A percentile compares a stretch with the other conserved stretches of the same genome.
phyloP scores from a whole-genome alignment of 2,888 invertebrate genomes.

The Pyrgus malvae region DNA sequence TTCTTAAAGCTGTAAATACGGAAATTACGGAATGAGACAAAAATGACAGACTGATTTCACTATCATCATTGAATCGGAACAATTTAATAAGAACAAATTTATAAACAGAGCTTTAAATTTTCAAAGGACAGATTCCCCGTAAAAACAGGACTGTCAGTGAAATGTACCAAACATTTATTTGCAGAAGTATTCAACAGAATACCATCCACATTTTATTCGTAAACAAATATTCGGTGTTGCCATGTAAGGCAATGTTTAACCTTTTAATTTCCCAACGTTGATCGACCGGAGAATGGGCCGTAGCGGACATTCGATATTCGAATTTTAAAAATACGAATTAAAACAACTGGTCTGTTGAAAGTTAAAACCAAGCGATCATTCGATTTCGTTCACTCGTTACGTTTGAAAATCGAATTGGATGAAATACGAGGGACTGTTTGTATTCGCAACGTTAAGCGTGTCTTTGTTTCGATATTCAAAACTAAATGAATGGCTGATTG shows the following conservation, averaged over 20 bases:
- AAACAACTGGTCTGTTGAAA: slow-evolving; percentile 27
- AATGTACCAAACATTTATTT: neutral
- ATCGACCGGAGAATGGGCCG: slow-evolving; percentile 25
- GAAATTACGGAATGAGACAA: too few species aligned
- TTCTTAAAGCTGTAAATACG: too few species aligned
- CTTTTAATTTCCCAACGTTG: slow-evolving; percentile 26
- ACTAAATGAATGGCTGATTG: slow-evolving; percentile 14
- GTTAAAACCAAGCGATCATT: slow-evolving; percentile 28
- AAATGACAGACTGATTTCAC: too few species aligned
- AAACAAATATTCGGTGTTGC: slow-evolving; percentile 22
- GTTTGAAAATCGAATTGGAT: slow-evolving; percentile 39
- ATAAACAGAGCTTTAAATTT: too few species aligned
- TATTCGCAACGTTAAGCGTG: slow-evolving; percentile 25
- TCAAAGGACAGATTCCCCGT: too few species aligned
- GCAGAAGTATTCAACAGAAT: slow-evolving; percentile 8
- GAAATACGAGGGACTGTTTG: slow-evolving; percentile 47
- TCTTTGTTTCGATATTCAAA: slow-evolving; percentile 23
- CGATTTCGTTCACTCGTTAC: slow-evolving; percentile 33
- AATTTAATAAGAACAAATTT: too few species aligned
- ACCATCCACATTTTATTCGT: slow-evolving; percentile 9
- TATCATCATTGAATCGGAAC: too few species aligned
- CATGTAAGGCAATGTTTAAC: slow-evolving; percentile 24
- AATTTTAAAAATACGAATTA: slow-evolving; percentile 28
- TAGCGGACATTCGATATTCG: slow-evolving; percentile 29
- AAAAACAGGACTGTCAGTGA: neutral